Evolutionary conservation across 30 jellyfish, hydroid and myxozoan genomes (phyloP), one percentile per base, ranked within the genome.

Genomic region (Aurelia coerulea): DNA sequence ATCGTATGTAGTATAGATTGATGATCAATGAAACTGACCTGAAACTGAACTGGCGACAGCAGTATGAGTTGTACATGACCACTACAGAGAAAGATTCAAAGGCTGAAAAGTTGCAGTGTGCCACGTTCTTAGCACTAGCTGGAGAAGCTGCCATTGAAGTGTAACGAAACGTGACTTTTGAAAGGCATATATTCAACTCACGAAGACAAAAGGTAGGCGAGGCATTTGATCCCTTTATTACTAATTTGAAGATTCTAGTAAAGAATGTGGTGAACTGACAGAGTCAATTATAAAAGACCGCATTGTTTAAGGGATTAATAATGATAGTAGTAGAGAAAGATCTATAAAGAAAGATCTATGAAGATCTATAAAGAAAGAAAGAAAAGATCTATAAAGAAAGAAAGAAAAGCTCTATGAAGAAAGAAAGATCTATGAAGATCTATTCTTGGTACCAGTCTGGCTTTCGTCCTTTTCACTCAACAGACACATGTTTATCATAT

Each of bases 161-260:
- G 15, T 53, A 65, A 65, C 75, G 75, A 65, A 65, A 65, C 75
- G 75, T 65, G 75, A 65, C 75, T 29, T 65, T 65, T 65, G 75
- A 65, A 65, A 65, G 75, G 75, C 75, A 65, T 65, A 29, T 65
- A 65, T 65, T 65, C 75, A 65, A 65, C 75, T 65, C 75, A 65
- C 32, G 75, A 65, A n/a, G 65, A 53, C 65, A 53, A 53, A 53
- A 53, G 65, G 65, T 65, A 65, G 75, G 75, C 75, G 39, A 65
- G 75, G 75, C 75, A 65, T 65, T 65, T 65, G 75, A 65, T 65
- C 75, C 39, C 11, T 65, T 65, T 65, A 29, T 65, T 65, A 65
- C 75, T 65, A 29, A 65, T 65, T 65, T n/a, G 12, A 65, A 65
- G 75, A 65, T 65, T 65, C 75, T 65, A n/a, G 75, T 65, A 65